A percentile compares a stretch with the other conserved stretches of the same genome.
Evolutionary conservation across 2,113 vertebrate genomes (phyloP).

Genomic region (Ancistrus triradiatus): DNA sequence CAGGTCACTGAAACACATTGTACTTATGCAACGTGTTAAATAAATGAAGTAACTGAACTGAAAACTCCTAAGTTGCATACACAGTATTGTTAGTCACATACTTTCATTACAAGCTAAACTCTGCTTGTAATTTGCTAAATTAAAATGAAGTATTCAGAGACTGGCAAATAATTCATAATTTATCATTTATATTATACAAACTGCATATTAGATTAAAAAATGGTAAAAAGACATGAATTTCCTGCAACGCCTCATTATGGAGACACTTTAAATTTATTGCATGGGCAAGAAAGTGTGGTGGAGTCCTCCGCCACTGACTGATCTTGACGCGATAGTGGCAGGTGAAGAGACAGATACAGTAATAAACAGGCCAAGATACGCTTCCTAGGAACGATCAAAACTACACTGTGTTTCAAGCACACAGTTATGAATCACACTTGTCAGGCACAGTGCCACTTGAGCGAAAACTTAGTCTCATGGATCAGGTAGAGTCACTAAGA

Average conservation of each 20-base stretch:
- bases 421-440: constrained; percentile 38
- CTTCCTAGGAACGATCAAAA: constrained; percentile 28
- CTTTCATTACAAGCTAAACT: too few relatives aligned
- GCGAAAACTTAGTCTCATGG: constrained; percentile 3
- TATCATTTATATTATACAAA: constrained; percentile 14
- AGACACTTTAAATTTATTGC: constrained; percentile 49
- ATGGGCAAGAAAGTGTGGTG: constrained; percentile 51
- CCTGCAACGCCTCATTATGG: constrained; percentile 30
- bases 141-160: background rate
- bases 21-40: background rate
- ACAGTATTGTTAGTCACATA: too few relatives aligned
- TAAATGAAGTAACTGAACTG: background rate
- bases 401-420: constrained; percentile 27
- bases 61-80: background rate
- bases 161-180: background rate
- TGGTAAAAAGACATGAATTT: constrained; percentile 52
- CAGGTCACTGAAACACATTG: too few relatives aligned
- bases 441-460: constrained; percentile 28
- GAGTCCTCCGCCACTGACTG: too few relatives aligned
- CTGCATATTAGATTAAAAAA: constrained; percentile 43
- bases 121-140: too few relatives aligned
- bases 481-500: background rate
- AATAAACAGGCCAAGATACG: constrained; percentile 38
- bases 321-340: constrained; percentile 47
- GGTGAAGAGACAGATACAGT: constrained; percentile 44